phyloP scores from a whole-genome alignment of 2,888 invertebrate genomes.

The Brachypalpus laphriformis region DNA sequence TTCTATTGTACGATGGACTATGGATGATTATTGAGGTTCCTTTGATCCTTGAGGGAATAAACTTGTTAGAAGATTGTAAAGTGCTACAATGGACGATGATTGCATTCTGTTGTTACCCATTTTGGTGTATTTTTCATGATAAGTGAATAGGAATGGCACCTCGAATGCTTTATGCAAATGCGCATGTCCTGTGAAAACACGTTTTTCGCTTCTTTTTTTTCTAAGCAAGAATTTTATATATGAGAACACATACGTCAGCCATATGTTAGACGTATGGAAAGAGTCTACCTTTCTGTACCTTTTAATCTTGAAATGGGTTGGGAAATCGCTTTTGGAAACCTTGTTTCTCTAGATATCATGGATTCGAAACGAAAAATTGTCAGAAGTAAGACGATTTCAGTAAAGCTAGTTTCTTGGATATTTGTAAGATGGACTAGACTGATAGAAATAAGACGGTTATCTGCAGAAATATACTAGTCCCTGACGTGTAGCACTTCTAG shows the following conservation, averaged over 20 bases:
- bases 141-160: background rate
- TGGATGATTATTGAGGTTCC: slow-evolving; percentile 41
- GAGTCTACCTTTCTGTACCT: too few species aligned
- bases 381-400: too few species aligned
- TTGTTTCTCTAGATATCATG: too few species aligned
- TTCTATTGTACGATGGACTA: slow-evolving; percentile 33
- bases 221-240: background rate
- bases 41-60: slow-evolving; percentile 19
- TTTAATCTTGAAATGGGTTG: background rate
- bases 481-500: too few species aligned
- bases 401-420: too few species aligned
- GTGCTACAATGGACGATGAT: background rate
- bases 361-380: too few species aligned
- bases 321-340: too few species aligned
- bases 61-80: slow-evolving; percentile 1
- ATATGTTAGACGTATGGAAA: background rate
- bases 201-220: too few species aligned
- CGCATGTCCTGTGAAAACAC: background rate
- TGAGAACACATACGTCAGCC: background rate
- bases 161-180: background rate
- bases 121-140: background rate
- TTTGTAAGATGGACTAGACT: too few species aligned
- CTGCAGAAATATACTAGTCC: too few species aligned
- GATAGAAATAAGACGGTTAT: too few species aligned
- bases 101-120: background rate